These are phyloP conservation scores for Meta bourneti DNA, from an alignment of 2,888 invertebrate species.

Conservation along the genomic window DNA sequence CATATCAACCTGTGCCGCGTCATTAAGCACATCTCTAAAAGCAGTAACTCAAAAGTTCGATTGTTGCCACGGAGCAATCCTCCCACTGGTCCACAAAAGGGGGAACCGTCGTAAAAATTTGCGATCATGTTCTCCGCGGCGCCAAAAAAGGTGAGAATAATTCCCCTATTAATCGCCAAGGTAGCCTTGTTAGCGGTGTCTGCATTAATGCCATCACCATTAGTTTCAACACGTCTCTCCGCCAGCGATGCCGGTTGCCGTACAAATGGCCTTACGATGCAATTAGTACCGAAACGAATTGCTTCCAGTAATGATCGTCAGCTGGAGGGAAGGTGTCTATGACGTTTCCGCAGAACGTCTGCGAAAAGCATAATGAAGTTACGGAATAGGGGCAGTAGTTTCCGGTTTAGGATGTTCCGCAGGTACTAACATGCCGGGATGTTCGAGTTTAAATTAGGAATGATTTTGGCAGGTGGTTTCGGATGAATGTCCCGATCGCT, in stretches of 20 bases:
- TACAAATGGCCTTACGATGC: background rate
- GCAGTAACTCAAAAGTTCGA: no score
- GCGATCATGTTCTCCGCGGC: no score
- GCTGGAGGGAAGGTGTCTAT: background rate
- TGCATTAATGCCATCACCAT: background rate
- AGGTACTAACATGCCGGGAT: background rate
- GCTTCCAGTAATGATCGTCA: background rate
- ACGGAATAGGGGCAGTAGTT: background rate
- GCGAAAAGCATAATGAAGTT: background rate
- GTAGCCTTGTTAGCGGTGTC: background rate
- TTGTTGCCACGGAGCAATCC: no score
- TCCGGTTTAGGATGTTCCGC: background rate
- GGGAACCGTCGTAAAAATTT: no score
- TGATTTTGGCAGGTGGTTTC: background rate
- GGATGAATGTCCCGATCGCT: background rate
- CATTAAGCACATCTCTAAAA: no score
- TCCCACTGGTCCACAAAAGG: no score
- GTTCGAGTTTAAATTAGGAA: background rate
- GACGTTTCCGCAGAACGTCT: background rate
- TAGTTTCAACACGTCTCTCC: conserved; percentile 16
- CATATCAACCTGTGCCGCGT: no score
- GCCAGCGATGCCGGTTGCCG: background rate
- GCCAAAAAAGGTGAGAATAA: background rate
- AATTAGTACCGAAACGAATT: background rate
- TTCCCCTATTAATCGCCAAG: background rate